Conservation (phyloP, 1,140 invertebrate genomes). For the Argopecten irradians region DNA sequence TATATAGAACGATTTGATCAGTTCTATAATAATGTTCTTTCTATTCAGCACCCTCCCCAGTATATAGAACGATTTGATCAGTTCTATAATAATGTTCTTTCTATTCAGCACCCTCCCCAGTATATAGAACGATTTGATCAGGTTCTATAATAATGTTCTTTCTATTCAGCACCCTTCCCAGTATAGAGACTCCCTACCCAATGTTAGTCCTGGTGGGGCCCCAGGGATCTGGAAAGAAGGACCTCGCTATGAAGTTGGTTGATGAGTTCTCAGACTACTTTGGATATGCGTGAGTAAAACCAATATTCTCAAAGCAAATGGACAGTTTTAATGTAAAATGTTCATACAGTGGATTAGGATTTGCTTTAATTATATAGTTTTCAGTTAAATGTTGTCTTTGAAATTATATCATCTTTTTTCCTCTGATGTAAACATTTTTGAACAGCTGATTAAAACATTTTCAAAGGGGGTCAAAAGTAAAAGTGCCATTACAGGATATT, state of each 20-base stretch:
- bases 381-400: no score
- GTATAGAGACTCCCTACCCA: constrained; percentile 75
- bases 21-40: not conserved
- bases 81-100: not conserved
- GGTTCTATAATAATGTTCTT: not conserved
- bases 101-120: not conserved
- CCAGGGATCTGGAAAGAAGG: constrained; percentile 74
- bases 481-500: no score
- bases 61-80: not conserved
- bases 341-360: no score
- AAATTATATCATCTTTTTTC: no score
- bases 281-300: constrained; percentile 73
- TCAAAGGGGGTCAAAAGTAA: no score
- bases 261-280: constrained; percentile 77
- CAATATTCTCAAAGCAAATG: not conserved
- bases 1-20: not conserved
- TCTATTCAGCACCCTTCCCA: constrained; percentile 74
- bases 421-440: no score
- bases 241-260: constrained; percentile 73
- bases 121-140: not conserved
- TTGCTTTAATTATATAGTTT: no score
- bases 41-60: not conserved
- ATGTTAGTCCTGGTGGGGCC: constrained; percentile 77
- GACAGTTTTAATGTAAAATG: not conserved
- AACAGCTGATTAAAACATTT: no score